Conservation (phyloP, 2,797 vertebrate species). For the Falco biarmicus region DNA sequence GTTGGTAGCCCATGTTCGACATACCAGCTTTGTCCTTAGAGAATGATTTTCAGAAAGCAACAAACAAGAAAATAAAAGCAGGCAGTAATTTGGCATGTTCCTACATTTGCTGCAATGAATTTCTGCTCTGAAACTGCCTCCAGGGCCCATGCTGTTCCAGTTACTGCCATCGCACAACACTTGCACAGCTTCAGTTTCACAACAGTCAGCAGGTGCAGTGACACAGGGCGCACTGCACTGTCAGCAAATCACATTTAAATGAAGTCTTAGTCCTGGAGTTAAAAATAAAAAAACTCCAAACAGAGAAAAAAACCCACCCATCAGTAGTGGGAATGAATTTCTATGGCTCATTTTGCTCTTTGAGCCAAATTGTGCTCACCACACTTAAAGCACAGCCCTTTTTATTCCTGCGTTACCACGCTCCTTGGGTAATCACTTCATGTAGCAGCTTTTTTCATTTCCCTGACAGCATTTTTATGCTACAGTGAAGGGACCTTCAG, state of each 20-base stretch:
- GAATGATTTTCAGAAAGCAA: neutral
- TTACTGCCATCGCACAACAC: neutral
- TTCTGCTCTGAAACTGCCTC: neutral
- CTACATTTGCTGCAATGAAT: neutral
- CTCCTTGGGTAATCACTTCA: neutral
- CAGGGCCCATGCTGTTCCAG: neutral
- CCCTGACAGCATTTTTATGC: neutral
- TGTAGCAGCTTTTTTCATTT: neutral
- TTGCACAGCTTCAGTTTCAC: neutral
- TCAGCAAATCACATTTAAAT: neutral
- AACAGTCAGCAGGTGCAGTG: neutral
- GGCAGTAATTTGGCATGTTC: neutral
- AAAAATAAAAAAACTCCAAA: fast-evolving
- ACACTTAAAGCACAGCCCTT: fast-evolving
- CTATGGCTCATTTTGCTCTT: fast-evolving
- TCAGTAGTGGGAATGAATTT: neutral
- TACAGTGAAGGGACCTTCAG: fast-evolving
- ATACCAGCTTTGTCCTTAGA: neutral
- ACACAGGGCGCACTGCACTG: fast-evolving
- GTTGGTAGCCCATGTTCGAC: neutral
- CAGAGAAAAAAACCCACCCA: too few species aligned
- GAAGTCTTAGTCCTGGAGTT: neutral
- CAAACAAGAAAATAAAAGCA: neutral
- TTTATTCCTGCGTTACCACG: neutral
- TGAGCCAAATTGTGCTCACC: neutral